Evolutionary conservation across 1,140 invertebrate species (phyloP), one percentile per base, ranked within the genome.

Genomic region (Drosophila tsacasi): DNA sequence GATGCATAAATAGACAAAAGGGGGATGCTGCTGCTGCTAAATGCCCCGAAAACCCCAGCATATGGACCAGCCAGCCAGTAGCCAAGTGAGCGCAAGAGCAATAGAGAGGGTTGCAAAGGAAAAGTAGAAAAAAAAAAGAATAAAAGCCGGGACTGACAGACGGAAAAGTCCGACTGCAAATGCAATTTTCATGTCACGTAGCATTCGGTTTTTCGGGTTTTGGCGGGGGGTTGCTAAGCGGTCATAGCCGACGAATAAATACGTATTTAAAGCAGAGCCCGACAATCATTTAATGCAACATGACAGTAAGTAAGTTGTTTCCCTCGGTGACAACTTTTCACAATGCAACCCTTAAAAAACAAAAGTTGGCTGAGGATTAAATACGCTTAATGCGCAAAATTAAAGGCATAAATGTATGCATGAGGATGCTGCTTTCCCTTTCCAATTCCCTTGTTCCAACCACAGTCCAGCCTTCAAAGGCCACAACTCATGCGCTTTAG

Each of bases 1-100:
- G 89, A 81, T 91, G 90, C 89, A 91, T 91, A 89, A 91, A 89
- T 91, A 87, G 84, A 89, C 84, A 89, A 89, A 89, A 84, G 71
- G 69, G 72, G 79, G 42, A 52, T 57, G 54, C 54, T 57, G 52
- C 54, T 57, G 52, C 44, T 74, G 77, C 72, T 83, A 71, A 89
- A 81, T 68, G 54, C 76, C 59, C 60, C 64, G 62, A 84, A 80
- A 84, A 79, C 68, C 64, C 49, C 62, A 66, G 65, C 85, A 90
- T 84, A 85, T 85, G 81, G 65, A 79, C 79, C 76, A 79, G 77
- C 79, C 76, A 79, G 77, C 76, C 69, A 25, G 21, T 7, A 47
- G 42, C 49, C 62, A 64, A 63, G 59, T 10, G 57, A 30, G 42
- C 37, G 37, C 37, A 39, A 59, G 13, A 25, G 23, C 46, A 8